Base-by-base conservation (phyloP, 2,797 vertebrate species). In the Pseudochaenichthys georgianus region DNA sequence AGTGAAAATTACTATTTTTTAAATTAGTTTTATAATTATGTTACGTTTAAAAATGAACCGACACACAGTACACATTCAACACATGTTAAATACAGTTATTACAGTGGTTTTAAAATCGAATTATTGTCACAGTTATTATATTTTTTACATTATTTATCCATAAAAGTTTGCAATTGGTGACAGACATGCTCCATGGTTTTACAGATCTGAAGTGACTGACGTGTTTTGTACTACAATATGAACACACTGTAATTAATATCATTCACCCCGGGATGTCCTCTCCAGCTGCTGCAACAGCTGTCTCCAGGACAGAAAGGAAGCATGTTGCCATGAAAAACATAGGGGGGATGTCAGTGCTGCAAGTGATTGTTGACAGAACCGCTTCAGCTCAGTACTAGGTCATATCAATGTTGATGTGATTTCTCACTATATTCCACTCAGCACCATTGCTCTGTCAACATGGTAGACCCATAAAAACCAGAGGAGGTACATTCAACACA, bases 201-300 rank as follows among this genome's bases (percentile, higher is more conserved):
- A 34, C 47, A 11, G 64, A 28, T 52, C 17, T 73, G 38, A 73
- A 67, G 45, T 50, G 38, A 69, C 34, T 58, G 52, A 66, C 55
- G 73, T 76, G 60, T 77, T 31, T 42, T 48, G 19, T 31, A 34
- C 28, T 31, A 19, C 53, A 66, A 50, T 59, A 69, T 65, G 31
- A 83, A 75, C 69, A 68, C 62, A 41, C 46, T 42, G 45, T 58
- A 58, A 61, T 78, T 79, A 70, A 75, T 75, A 63, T 52, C 78
- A 28, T 8, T 50, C 57, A 54, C 50, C 69, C 69, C 66, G 43
- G 65, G 42, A 15, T 45, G 70, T 52, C 64, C 50, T 58, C 15
- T 75, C 75, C 85, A 89, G 82, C 77, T 88, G 85, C 57, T 80
- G 57, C 72, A 77, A 66, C 85, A 90, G 77, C 80, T 86, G 85